These are phyloP conservation scores for Vulpes ferrilata DNA, from an alignment of 2,113 vertebrate species.

Conservation along the genomic window DNA sequence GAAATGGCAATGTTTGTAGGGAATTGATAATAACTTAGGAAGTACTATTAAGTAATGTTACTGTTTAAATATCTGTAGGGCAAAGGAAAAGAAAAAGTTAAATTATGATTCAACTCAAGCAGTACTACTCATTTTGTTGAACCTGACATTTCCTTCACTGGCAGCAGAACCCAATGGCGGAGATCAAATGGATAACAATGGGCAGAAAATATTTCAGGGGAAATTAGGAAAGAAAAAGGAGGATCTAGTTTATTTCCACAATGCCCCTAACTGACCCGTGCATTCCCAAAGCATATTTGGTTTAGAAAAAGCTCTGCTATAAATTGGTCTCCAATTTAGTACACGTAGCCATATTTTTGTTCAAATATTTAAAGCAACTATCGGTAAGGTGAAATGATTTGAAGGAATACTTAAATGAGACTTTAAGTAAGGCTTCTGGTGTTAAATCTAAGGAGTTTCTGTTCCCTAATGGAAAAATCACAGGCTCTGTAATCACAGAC, in stretches of 20 bases:
- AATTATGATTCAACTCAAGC: slow-evolving; percentile 59
- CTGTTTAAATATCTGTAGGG: slow-evolving; percentile 61
- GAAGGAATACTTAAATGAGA: neutral
- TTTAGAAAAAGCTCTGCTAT: neutral
- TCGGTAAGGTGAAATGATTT: neutral
- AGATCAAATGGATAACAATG: neutral
- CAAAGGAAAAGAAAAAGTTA: slow-evolving; percentile 51
- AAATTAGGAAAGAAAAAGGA: neutral
- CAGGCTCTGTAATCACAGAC: neutral
- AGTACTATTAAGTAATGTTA: slow-evolving; percentile 51
- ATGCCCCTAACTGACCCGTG: neutral
- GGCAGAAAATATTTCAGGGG: neutral
- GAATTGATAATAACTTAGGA: slow-evolving; percentile 59
- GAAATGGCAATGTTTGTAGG: slow-evolving; percentile 56
- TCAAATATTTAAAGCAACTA: slow-evolving; percentile 26
- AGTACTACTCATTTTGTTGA: slow-evolving; percentile 16
- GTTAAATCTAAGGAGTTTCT: neutral
- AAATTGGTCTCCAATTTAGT: neutral
- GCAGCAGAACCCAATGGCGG: slow-evolving; percentile 1
- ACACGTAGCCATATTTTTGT: neutral
- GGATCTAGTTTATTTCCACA: neutral
- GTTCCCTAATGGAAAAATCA: neutral
- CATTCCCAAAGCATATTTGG: neutral
- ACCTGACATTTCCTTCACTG: slow-evolving; percentile 61
- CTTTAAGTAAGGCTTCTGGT: neutral